Conservation (phyloP, 2,797 vertebrate species). For the Helostoma temminkii region DNA sequence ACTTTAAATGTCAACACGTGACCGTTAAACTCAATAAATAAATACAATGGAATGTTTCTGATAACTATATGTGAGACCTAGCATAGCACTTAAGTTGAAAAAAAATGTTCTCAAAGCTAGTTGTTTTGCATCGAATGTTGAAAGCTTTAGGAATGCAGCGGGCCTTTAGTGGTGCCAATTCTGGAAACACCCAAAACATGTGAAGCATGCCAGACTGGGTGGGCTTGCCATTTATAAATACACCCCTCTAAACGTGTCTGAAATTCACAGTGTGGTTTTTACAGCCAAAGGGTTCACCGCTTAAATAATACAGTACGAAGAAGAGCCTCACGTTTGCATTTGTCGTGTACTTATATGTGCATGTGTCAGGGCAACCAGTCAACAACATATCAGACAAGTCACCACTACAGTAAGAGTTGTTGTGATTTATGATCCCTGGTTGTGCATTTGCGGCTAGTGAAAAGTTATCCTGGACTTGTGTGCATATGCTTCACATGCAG, state of each 20-base stretch:
- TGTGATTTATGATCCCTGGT: conserved; percentile 12
- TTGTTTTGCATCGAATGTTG: conserved; percentile 31
- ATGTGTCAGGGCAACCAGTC: conserved; percentile 37
- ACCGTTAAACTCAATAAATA: conserved; percentile 1
- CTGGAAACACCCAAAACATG: conserved; percentile 80
- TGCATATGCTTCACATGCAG: conserved; percentile 36
- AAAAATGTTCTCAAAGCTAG: neutral
- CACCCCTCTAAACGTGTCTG: conserved; percentile 67
- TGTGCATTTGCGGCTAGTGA: conserved; percentile 52
- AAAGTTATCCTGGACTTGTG: conserved; percentile 36
- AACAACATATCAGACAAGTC: conserved; percentile 50
- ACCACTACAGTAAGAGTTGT: neutral
- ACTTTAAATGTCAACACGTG: conserved; percentile 20
- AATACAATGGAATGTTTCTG: neutral
- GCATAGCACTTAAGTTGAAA: neutral
- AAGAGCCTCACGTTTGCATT: conserved; percentile 31
- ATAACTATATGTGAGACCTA: neutral
- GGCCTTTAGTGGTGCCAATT: conserved; percentile 71
- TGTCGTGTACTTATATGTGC: conserved; percentile 28
- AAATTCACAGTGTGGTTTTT: conserved; percentile 64
- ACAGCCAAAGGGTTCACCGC: conserved; percentile 20
- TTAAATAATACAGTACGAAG: conserved; percentile 14
- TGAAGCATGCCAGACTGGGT: conserved; percentile 70
- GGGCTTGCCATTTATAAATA: conserved; percentile 83
- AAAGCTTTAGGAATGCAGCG: conserved; percentile 65